Conservation (phyloP, 1,140 invertebrate genomes). For the Diabrotica undecimpunctata region DNA sequence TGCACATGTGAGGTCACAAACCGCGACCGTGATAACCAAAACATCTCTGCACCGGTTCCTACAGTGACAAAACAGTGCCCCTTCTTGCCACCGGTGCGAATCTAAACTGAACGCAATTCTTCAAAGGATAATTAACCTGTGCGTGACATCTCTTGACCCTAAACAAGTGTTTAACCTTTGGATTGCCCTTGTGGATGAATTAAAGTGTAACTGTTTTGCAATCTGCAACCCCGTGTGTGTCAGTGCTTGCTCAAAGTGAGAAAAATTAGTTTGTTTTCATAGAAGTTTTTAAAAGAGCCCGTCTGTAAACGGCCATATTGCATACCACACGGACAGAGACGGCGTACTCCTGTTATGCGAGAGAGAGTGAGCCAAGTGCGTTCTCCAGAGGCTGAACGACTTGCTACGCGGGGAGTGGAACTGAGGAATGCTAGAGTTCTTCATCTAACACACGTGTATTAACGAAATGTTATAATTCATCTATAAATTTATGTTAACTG, state of each 20-base stretch:
- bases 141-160: background rate
- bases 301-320: slow-evolving; percentile 46
- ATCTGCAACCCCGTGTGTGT: background rate
- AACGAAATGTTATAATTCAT: slow-evolving; percentile 33
- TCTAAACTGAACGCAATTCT: background rate
- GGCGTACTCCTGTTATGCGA: slow-evolving; percentile 8
- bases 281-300: slow-evolving; percentile 32
- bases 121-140: slow-evolving; percentile 5
- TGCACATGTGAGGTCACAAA: slow-evolving; percentile 20
- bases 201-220: background rate
- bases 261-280: slow-evolving; percentile 25
- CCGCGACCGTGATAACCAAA: slow-evolving; percentile 11
- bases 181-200: no score
- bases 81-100: background rate
- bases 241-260: slow-evolving; percentile 7
- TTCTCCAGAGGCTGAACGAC: slow-evolving; percentile 42
- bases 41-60: background rate
- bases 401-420: slow-evolving; percentile 43
- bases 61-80: background rate
- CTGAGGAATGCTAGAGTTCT: slow-evolving; percentile 46
- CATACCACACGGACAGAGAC: slow-evolving; percentile 50
- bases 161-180: background rate
- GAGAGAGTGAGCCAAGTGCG: slow-evolving; percentile 29
- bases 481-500: background rate
- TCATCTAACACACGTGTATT: slow-evolving; percentile 38